phyloP scores from a whole-genome alignment of 2,797 vertebrate genomes.

The Propithecus deckenii region DNA sequence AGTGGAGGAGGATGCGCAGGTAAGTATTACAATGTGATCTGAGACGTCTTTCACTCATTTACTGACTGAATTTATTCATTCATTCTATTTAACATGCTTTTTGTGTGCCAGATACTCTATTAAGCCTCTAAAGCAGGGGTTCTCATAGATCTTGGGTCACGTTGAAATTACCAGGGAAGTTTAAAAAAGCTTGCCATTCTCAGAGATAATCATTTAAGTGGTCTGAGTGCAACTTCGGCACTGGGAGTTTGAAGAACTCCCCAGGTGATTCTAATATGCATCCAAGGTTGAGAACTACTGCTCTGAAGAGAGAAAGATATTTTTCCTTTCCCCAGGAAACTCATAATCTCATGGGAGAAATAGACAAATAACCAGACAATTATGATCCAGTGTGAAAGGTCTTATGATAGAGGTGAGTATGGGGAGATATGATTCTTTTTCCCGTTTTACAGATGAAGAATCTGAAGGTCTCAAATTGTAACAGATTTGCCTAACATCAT shows the following conservation, averaged over 20 bases:
- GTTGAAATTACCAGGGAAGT: neutral
- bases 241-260: neutral
- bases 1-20: neutral
- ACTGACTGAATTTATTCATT: neutral
- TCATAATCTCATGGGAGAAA: neutral
- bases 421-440: neutral
- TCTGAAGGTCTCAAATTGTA: neutral
- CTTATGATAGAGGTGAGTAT: neutral
- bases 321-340: neutral
- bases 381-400: neutral
- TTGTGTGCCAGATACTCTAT: neutral
- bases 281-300: neutral
- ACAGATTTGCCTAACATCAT: neutral
- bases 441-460: neutral
- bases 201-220: neutral
- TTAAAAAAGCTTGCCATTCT: neutral
- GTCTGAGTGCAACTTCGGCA: neutral
- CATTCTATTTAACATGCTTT: neutral
- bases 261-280: neutral
- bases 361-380: neutral
- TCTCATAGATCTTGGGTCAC: neutral
- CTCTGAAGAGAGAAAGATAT: neutral
- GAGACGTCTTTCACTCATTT: neutral
- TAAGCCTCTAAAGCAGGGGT: neutral
- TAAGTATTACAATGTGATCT: neutral